phyloP scores from a whole-genome alignment of 1,140 invertebrate genomes.

The Zaprionus ghesquierei region DNA sequence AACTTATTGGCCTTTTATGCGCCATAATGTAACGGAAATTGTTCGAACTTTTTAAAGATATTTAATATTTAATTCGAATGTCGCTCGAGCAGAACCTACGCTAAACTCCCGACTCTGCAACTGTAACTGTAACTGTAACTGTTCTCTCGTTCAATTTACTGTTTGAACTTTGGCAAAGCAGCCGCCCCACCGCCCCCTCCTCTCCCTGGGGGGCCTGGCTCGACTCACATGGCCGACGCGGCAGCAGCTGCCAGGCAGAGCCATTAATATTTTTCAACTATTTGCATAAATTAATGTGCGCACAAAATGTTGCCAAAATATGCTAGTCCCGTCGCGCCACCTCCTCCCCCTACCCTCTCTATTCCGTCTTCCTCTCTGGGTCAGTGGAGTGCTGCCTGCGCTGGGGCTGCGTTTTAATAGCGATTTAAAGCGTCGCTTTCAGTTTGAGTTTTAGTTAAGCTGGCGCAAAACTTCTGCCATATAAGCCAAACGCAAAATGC shows the following conservation, averaged over 20 bases:
- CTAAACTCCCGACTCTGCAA: conserved; percentile 48
- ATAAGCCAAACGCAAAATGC: conserved; percentile 63
- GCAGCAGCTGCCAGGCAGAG: conserved; percentile 51
- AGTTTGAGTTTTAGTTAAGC: conserved; percentile 59
- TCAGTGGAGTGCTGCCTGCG: conserved; percentile 32
- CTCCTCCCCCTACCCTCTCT: background rate
- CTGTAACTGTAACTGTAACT: background rate
- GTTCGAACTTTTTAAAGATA: conserved; percentile 75
- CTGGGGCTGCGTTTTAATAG: conserved; percentile 54
- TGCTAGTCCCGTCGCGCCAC: conserved; percentile 13
- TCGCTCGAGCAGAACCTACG: conserved; percentile 10
- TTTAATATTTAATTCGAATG: conserved; percentile 71
- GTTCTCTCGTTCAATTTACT: conserved; percentile 50
- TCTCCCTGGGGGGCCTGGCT: background rate
- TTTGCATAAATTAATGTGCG: conserved; percentile 79
- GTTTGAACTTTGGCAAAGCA: conserved; percentile 31
- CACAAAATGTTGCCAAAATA: conserved; percentile 77
- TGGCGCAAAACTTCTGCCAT: conserved; percentile 52
- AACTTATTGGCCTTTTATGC: conserved; percentile 69
- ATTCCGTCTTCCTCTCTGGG: conserved; percentile 12
- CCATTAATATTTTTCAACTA: conserved; percentile 80
- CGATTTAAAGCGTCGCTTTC: conserved; percentile 64
- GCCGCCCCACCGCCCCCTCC: background rate
- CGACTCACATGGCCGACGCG: background rate
- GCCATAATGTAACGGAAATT: conserved; percentile 79